Evolutionary conservation across 2,113 vertebrate genomes (phyloP), one percentile per base, ranked within the genome.

Genomic region (Elaphurus davidianus): DNA sequence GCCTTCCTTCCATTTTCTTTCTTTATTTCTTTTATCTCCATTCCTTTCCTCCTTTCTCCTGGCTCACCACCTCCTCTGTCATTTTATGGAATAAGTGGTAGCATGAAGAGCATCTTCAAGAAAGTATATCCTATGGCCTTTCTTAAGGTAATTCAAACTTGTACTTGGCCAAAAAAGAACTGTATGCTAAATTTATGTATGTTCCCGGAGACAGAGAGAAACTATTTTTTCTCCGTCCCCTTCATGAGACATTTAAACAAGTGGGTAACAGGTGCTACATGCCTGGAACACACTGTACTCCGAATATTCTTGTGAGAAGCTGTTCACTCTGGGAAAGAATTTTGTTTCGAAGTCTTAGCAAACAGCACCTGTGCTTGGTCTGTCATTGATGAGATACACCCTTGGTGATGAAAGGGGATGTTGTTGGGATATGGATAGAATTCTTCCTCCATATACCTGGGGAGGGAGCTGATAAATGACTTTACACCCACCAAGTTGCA

Each of bases 181-280:
- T 76, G 45, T 87, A 96, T 94, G 96, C 97, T 98, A 98, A 98
- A 98, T 98, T 98, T 98, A 97, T 98, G 97, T 93, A 96, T 98
- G 96, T 95, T 97, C 97, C 96, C 92, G 50, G 64, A 94, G 94
- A 97, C 62, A 85, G 60, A 97, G 81, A 98, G 82, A 97, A 96
- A 98, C 94, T 98, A 98, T 98, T 97, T 98, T 98, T 98, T 98
- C 98, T 98, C 93, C 76, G 91, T 96, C 96, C 92, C 52, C 94
- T 98, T 98, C 98, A 52, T 97, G 96, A 97, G 97, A 93, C 96
- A 98, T 91, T 95, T 98, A 98, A 96, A 93, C 82, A 97, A 98
- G 97, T 92, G 96, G 79, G 62, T 96, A 98, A 97, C 96, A 98
- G 97, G 95, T 94, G 98, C 93, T 52, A 78, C 98, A 87, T 94